Evolutionary conservation across 2,888 invertebrate genomes (phyloP).

Genomic region (Diplolepis rosae): DNA sequence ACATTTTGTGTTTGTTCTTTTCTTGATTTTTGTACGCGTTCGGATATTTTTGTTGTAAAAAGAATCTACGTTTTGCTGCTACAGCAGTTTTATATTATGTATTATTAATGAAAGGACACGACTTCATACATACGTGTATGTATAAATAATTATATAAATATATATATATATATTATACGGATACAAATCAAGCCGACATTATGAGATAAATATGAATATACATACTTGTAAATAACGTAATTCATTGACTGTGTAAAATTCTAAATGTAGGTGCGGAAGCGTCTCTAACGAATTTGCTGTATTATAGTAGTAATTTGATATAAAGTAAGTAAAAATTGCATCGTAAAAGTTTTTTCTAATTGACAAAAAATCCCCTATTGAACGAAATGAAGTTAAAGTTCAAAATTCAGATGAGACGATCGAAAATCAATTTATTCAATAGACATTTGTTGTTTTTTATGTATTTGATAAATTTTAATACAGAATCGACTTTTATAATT

Average conservation of each 20-base stretch:
- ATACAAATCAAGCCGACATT: slow-evolving; percentile 10
- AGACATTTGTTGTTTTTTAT: no score
- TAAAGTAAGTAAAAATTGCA: slow-evolving; percentile 12
- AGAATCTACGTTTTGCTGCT: slow-evolving; percentile 29
- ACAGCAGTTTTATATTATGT: slow-evolving; percentile 28
- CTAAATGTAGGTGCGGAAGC: slow-evolving; percentile 23
- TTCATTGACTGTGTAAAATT: slow-evolving; percentile 31
- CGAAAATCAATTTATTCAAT: slow-evolving; percentile 13
- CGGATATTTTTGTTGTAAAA: slow-evolving; percentile 27
- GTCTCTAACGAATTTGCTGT: slow-evolving; percentile 25
- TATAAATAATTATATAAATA: slow-evolving; percentile 30
- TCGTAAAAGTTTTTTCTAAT: slow-evolving; percentile 16
- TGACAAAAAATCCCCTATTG: slow-evolving; percentile 34
- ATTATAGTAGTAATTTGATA: slow-evolving; percentile 29
- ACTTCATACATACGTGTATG: slow-evolving; percentile 28
- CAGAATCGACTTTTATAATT: no score
- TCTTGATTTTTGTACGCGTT: slow-evolving; percentile 28
- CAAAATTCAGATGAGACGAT: slow-evolving; percentile 4
- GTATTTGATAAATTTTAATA: no score
- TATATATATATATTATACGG: slow-evolving; percentile 15
- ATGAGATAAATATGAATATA: slow-evolving; percentile 15
- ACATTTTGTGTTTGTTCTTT: slow-evolving; percentile 11
- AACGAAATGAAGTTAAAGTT: slow-evolving; percentile 47
- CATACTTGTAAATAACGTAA: slow-evolving; percentile 28
- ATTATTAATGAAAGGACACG: slow-evolving; percentile 15